Percentiles rank a stretch among this genome's conserved stretches.
phyloP scores from a whole-genome alignment of 1,140 invertebrate species.

The Hirudo medicinalis region DNA sequence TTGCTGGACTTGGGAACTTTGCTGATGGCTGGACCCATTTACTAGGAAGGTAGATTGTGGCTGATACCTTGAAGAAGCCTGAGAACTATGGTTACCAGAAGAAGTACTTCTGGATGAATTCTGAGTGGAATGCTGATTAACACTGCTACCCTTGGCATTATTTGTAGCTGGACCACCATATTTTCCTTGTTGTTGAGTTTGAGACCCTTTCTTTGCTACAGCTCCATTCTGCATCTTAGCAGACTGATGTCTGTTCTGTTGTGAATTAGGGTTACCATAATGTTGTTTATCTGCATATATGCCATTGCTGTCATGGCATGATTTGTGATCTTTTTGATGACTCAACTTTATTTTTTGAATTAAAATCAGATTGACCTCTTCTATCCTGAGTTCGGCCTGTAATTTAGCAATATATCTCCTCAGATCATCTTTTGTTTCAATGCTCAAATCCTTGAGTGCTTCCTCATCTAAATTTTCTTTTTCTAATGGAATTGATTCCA shows the following conservation, averaged over 20 bases:
- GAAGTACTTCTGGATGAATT: slow-evolving; percentile 1
- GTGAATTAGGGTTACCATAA: background rate
- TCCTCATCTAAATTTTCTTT: background rate
- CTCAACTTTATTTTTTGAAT: background rate
- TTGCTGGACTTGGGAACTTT: slow-evolving; percentile 3
- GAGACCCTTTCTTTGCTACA: background rate
- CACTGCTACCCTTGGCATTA: background rate
- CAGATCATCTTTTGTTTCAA: background rate
- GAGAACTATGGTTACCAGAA: background rate
- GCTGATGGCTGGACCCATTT: background rate
- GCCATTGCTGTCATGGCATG: background rate
- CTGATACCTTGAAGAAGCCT: background rate
- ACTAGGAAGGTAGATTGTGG: background rate
- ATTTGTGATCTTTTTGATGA: background rate
- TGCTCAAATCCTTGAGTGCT: background rate
- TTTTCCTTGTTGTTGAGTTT: background rate
- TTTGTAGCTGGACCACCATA: too few species aligned
- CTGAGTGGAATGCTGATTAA: background rate
- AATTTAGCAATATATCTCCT: background rate
- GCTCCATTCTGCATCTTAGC: background rate
- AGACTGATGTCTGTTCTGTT: background rate
- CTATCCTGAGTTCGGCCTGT: slow-evolving; percentile 4
- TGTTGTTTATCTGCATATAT: slow-evolving; percentile 10
- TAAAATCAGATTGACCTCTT: slow-evolving; percentile 4
- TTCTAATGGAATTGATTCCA: background rate